Conservation (phyloP, 2,888 invertebrate species). For the Cataglyphis albicans region DNA sequence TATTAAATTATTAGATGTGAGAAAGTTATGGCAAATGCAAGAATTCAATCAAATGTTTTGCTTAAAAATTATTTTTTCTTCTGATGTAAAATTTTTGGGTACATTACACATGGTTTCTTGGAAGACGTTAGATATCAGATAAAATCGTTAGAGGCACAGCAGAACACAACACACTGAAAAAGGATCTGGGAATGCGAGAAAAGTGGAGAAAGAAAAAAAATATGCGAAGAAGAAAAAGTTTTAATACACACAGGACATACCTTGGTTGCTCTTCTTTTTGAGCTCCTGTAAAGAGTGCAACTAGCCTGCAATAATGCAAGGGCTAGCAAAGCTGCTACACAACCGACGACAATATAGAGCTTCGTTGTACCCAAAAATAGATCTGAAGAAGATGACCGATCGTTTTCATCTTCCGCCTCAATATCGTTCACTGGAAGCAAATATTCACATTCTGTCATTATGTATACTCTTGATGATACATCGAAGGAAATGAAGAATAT, state of each 20-base stretch:
- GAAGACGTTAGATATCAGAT: slow-evolving; percentile 39
- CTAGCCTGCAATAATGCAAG: slow-evolving; percentile 94
- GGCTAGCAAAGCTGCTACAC: slow-evolving; percentile 92
- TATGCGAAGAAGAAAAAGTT: slow-evolving; percentile 19
- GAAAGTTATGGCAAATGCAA: not conserved
- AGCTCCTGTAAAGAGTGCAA: slow-evolving; percentile 92
- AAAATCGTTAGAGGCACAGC: slow-evolving; percentile 58
- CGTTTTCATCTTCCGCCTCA: slow-evolving; percentile 75
- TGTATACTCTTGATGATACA: not conserved
- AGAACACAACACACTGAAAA: slow-evolving; percentile 61
- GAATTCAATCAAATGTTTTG: not conserved
- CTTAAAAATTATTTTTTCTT: not conserved
- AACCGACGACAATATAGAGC: slow-evolving; percentile 93
- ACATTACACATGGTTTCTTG: slow-evolving; percentile 23
- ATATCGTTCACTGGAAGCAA: slow-evolving; percentile 86
- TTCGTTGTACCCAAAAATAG: slow-evolving; percentile 91
- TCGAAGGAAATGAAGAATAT: not conserved
- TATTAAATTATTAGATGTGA: slow-evolving; percentile 24
- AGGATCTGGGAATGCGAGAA: slow-evolving; percentile 51
- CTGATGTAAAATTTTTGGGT: not conserved
- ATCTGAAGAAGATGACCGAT: slow-evolving; percentile 65
- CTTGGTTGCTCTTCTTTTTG: slow-evolving; percentile 88
- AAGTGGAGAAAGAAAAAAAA: slow-evolving; percentile 50
- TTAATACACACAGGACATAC: slow-evolving; percentile 85
- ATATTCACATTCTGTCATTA: not conserved